Base-by-base conservation (phyloP, 2,888 invertebrate genomes). In the Euzophera pinguis region DNA sequence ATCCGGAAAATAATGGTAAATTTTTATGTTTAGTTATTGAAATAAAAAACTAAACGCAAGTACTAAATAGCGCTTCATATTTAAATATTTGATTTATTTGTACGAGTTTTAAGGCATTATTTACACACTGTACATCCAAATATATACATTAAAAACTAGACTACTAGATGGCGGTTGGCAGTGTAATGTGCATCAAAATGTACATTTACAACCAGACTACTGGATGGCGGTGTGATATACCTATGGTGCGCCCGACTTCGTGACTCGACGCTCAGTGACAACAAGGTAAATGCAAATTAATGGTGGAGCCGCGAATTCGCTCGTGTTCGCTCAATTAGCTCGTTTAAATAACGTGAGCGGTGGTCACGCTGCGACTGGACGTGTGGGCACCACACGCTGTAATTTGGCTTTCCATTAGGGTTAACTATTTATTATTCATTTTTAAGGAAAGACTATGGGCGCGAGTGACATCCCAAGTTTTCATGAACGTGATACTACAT, bases 351-450 rank as follows among this genome's bases (percentile, higher is more conserved):
- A 41, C 47, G 47, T 17, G 12, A 12, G 35, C 52, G 42, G 27
- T 42, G 47, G 39, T 8, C 35, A 42, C 29, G 12, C 47, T 13
- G 35, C 52, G 42, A 37, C 42, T 14, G 47, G 39, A n/a, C 35
- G 50, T 41, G 43, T 29, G 43, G 38, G 6, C 43, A 9, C 29
- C 43, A 13, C 22, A 13, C 47, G 8, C 22, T 49, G 48, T 39
- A 22, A 49, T 49, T 49, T 8, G 53, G 22, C 39, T 13, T 34
- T 35, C 53, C 47, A 47, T 52, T 48, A 48, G 27, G 13, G 37
- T 45, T 14, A 16, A n/a, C n/a, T 35, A n/a, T n/a, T n/a, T 1
- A 35, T n/a, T 35, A 3, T n/a, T 35, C 35, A n/a, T 10, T 2
- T 39, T 12, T n/a, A n/a, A n/a, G n/a, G n/a, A n/a, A n/a, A n/a